Base-by-base conservation (phyloP, 23 tunicate species). In the Halocynthia roretzi region DNA sequence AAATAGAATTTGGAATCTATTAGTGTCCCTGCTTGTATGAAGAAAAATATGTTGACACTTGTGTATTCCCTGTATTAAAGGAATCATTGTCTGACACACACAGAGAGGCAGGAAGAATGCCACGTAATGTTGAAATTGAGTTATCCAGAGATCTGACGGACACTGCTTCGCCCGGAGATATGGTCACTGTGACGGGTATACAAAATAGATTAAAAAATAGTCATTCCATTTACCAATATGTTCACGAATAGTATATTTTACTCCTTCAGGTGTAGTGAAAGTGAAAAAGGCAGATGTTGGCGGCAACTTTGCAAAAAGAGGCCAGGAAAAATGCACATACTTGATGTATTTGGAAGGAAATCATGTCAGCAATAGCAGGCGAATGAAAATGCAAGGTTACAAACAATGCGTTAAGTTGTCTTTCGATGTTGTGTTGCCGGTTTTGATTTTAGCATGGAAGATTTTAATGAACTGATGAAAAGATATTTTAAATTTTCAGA, bases 141-240 rank as follows among this genome's bases (percentile, higher is more conserved):
- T 23, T 92, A 8, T 69, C 81, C 7, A 67, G 98, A 61, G 98
- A 92, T 80, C 67, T 92, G 53, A 73, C 87, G 4, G 98, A 92
- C 58, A 72, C 91, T 5, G 98, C 98, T 8, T 92, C 98, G 7
- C 98, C 98, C 51, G 98, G 98, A 5, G 98, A 92, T 76, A 81
- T 86, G 52, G 98, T 92, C 8, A 92, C 98, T n/a, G 84, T 92
- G 8, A 92, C 98, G 58, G 98, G 98, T 92, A 66, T 60, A n/a
- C n/a, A n/a, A n/a, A n/a, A n/a, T n/a, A n/a, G n/a, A n/a, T n/a
- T 4, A 4, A 17, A 15, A 60, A 60, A 60, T 15, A 31, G 44
- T 31, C 44, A 31, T 31, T 31, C 44, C 44, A 31, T 31, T 31
- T 31, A 58, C n/a, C 63, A 2, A 14, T 58, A 58, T 58, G 4